These are phyloP conservation scores for Pseudorasbora parva DNA, from an alignment of 2,113 vertebrate species.

Conservation along the genomic window DNA sequence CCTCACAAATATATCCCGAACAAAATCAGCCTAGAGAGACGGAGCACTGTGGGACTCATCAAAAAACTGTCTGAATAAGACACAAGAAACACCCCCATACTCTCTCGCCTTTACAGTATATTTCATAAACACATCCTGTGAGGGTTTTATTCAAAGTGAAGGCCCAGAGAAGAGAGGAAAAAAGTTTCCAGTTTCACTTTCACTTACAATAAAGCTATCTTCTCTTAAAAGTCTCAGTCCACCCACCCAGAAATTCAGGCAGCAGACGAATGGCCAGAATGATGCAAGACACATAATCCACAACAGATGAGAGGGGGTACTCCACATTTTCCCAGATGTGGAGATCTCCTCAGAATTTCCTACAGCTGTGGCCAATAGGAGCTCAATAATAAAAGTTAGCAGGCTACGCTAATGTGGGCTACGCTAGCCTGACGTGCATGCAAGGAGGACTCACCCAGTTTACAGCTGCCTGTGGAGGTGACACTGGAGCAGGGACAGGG, in stretches of 20 bases:
- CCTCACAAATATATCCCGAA: background rate
- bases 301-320: background rate
- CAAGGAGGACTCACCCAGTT: conserved; percentile 73
- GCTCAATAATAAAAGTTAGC: conserved; percentile 14
- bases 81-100: background rate
- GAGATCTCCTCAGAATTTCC: conserved; percentile 29
- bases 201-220: conserved; percentile 32
- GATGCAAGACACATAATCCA: conserved; percentile 31
- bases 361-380: conserved; percentile 4
- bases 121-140: conserved; percentile 30
- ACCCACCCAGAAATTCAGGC: conserved; percentile 6
- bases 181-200: conserved; percentile 38
- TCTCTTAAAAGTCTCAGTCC: background rate
- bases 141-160: background rate
- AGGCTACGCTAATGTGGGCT: conserved; percentile 20
- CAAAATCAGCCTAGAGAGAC: conserved; percentile 8
- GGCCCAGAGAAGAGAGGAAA: conserved; percentile 12
- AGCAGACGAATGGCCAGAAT: background rate
- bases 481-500: conserved; percentile 83
- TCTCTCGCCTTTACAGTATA: conserved; percentile 3
- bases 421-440: background rate
- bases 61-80: conserved; percentile 5
- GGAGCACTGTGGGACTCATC: background rate
- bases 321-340: conserved; percentile 24
- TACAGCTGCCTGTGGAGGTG: conserved; percentile 81